phyloP scores from a whole-genome alignment of 2,888 invertebrate species.

The Drosophila tanythrix region DNA sequence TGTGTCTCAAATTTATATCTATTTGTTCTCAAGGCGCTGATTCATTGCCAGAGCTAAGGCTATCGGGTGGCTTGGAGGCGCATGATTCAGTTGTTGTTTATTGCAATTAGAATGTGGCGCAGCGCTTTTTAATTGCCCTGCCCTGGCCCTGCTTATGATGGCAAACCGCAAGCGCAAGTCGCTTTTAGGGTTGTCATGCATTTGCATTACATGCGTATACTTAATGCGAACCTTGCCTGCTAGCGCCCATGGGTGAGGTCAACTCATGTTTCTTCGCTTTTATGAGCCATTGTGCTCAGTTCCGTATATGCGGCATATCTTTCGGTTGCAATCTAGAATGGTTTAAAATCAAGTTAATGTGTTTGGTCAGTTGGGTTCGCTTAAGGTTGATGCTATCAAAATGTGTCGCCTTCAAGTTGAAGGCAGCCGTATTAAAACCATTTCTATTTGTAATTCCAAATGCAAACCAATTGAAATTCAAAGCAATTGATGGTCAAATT shows the following conservation, averaged over 20 bases:
- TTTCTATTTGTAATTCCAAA: conserved; percentile 69
- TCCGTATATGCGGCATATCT: conserved; percentile 57
- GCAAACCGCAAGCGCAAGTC: conserved; percentile 21
- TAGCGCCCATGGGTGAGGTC: conserved; percentile 55
- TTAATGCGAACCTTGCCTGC: conserved; percentile 34
- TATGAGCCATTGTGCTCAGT: conserved; percentile 48
- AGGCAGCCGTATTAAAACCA: conserved; percentile 45
- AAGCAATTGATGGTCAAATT: conserved; percentile 61
- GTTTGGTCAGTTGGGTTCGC: conserved; percentile 6
- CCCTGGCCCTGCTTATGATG: conserved; percentile 51
- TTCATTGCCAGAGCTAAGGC: conserved; percentile 40
- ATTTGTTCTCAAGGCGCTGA: conserved; percentile 58
- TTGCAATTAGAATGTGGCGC: conserved; percentile 75
- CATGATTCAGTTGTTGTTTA: conserved; percentile 42
- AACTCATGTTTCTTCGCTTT: conserved; percentile 25
- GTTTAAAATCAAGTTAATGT: conserved; percentile 24
- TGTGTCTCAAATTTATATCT: conserved; percentile 20
- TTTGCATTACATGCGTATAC: conserved; percentile 11
- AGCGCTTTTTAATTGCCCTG: conserved; percentile 56
- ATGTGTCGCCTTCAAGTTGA: conserved; percentile 64
- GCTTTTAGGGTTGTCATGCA: conserved; percentile 50
- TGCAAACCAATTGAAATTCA: conserved; percentile 69
- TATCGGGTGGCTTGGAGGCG: neutral
- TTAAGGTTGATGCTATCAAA: conserved; percentile 31
- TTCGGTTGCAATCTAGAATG: conserved; percentile 62